Evolutionary conservation across 2,888 invertebrate species (phyloP).

Genomic region (Amphiduros pacificus): DNA sequence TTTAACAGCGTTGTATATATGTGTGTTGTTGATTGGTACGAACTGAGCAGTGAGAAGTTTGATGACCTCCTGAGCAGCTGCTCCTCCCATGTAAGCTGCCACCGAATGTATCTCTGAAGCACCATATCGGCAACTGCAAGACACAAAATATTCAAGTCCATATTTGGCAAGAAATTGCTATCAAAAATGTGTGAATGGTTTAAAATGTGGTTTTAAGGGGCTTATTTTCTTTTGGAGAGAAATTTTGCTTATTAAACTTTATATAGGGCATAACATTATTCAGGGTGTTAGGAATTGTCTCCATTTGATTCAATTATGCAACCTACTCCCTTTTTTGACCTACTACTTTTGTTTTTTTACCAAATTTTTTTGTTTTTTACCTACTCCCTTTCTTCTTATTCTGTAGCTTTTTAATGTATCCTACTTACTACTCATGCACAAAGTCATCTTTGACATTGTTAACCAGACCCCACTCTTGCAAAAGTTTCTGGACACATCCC

Average conservation of each 20-base stretch:
- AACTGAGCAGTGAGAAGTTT: constrained; percentile 95
- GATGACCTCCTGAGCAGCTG: constrained; percentile 93
- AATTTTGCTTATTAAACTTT: too few species aligned
- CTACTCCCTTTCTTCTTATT: too few species aligned
- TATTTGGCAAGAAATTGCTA: too few species aligned
- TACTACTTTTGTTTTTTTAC: too few species aligned
- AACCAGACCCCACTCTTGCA: constrained; percentile 83
- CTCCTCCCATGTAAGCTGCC: constrained; percentile 88
- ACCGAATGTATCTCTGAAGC: constrained; percentile 93
- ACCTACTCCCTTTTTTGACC: too few species aligned
- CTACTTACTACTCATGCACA: constrained; percentile 79
- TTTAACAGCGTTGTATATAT: constrained; percentile 91
- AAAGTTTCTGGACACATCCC: constrained; percentile 70
- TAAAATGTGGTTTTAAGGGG: too few species aligned
- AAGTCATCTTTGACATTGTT: constrained; percentile 84
- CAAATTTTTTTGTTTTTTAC: too few species aligned
- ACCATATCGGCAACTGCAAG: constrained; percentile 75
- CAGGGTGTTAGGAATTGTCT: too few species aligned
- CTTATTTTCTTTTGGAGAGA: too few species aligned
- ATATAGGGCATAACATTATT: too few species aligned
- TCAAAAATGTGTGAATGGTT: too few species aligned
- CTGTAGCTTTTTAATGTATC: neutral
- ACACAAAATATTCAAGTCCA: neutral
- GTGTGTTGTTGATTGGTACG: constrained; percentile 92
- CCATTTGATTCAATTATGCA: too few species aligned